Base-by-base conservation (phyloP, 2,797 vertebrate genomes). In the Lacerta viridis region DNA sequence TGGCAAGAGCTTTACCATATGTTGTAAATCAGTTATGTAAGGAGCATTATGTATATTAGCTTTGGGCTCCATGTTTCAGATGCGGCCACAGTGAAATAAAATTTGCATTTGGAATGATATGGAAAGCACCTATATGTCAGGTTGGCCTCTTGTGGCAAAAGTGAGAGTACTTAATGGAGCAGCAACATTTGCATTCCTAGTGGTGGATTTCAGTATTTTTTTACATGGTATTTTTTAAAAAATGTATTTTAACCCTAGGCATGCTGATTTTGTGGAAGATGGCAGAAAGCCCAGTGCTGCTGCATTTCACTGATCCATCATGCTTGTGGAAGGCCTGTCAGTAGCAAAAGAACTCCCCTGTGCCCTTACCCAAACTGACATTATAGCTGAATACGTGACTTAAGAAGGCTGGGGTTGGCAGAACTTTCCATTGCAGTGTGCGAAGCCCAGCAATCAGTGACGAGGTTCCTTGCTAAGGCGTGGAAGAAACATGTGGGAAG, bases 11-110 rank as follows among this genome's bases (percentile, higher is more conserved):
- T 89, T 85, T 81, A 66, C 79, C 64, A 18, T 29, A 74, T 66
- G 71, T n/a, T 85, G n/a, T 89, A 86, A 81, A 81, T 89, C 84
- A 41, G 13, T 33, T 77, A 66, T 89, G 41, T 64, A 82, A 76
- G 43, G 71, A 17, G 10, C 78, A 55, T 89, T 89, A 85, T 89
- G 84, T 77, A 83, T 59, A 86, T 81, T 85, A 76, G 59, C 41
- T 85, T 86, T 23, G 29, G 83, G 59, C 75, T 66, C n/a, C 71
- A 68, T 27, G 11, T 85, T 89, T 85, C 41, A 68, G 59, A 50
- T 68, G 23, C 43, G 27, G 18, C 33, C 41, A 18, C 18, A 79
- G 1, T 50, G 68, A 85, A 89, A 85, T 55, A 9, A 89, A 80
- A 80, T 39, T 41, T 84, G n/a, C 36, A 33, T 84, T 46, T 68